phyloP scores from a whole-genome alignment of 2,113 vertebrate genomes.

The Aphyosemion australe region DNA sequence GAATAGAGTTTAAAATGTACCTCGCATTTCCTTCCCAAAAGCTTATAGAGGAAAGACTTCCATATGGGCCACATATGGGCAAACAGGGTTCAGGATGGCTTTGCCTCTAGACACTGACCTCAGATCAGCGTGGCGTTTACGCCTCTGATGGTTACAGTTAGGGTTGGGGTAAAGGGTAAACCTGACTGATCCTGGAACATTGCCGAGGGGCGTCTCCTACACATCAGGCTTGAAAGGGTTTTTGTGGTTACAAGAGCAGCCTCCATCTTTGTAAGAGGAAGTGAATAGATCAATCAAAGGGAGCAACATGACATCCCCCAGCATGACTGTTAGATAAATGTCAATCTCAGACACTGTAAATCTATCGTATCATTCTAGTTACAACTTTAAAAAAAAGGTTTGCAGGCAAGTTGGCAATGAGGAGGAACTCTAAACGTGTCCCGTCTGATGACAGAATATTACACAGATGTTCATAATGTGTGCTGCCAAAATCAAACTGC shows the following conservation, averaged over 20 bases:
- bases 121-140: conserved; percentile 64
- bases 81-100: conserved; percentile 53
- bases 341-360: conserved; percentile 62
- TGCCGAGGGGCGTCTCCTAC: conserved; percentile 66
- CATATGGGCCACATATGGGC: conserved; percentile 76
- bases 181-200: conserved; percentile 57
- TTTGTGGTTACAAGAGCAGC: conserved; percentile 66
- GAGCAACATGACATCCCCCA: conserved; percentile 67
- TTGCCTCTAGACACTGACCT: conserved; percentile 68
- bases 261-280: conserved; percentile 74
- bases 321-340: conserved; percentile 69
- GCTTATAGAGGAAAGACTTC: conserved; percentile 58
- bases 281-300: conserved; percentile 71
- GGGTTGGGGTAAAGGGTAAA: conserved; percentile 46
- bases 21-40: conserved; percentile 44
- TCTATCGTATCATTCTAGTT: conserved; percentile 32
- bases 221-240: conserved; percentile 60
- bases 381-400: conserved; percentile 24
- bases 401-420: conserved; percentile 7
- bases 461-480: conserved; percentile 4
- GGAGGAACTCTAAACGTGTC: conserved; percentile 18
- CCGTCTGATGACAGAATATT: conserved; percentile 23
- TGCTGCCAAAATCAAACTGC: not conserved
- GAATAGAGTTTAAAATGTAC: conserved; percentile 38
- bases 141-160: conserved; percentile 72